Evolutionary conservation across 2,888 invertebrate genomes (phyloP), one percentile per base, ranked within the genome.

Genomic region (Lampropteryx suffumata): DNA sequence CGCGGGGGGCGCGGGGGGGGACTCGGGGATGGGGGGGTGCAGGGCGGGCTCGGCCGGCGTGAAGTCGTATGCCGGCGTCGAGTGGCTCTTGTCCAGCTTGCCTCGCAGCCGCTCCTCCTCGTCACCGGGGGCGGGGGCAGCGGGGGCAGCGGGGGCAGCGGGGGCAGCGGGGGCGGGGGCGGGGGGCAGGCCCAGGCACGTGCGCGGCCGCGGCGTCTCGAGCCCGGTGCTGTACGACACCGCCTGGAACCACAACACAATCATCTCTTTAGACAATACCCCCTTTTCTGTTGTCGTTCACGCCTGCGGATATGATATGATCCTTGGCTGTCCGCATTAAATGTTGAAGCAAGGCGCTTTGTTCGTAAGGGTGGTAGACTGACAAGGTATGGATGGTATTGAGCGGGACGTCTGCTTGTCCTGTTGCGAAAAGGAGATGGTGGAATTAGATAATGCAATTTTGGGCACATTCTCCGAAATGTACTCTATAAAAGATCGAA

Each of bases 31-130:
- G 46, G 76, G 78, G 39, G 77, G 62, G 42, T 68, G 64, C 8
- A 75, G 71, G 24, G 69, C 39, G 4, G 64, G 67, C 5, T 65
- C 64, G 47, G 55, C 26, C 66, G 71, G 7, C 65, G 57, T 41
- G 91, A 43, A 39, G 79, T 95, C 95, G 79, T 95, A 95, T 0
- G 95, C 95, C 1, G 96, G 96, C n/a, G 95, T 95, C 61, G 95
- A 96, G 76, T 94, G 93, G 65, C 94, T 94, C 82, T 96, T 96
- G 83, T 96, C 96, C 41, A 96, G 83, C 57, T 92, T 92, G 52
- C 71, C 82, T 10, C 81, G 77, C 14, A 21, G 11, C 8, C 50
- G 48, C 49, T 53, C 55, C 28, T 50, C 52, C 34, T 46, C 44
- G 37, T 52, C 14, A 24, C 45, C 46, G 48, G 28, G 33, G 27